Base-by-base conservation (phyloP, 1,140 invertebrate species). In the Pinna nobilis region DNA sequence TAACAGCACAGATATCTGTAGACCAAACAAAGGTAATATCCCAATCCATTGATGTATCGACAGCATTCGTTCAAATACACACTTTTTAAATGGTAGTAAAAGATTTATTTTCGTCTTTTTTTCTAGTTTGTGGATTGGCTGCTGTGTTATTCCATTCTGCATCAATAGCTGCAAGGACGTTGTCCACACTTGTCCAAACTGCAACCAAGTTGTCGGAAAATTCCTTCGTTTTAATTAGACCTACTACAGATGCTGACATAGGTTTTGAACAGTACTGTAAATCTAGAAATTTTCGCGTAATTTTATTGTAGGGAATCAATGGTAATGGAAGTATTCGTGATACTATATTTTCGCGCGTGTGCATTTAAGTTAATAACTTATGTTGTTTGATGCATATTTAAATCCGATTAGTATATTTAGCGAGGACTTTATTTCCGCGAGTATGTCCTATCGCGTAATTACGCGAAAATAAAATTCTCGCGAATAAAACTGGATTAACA, bases 131-230 rank as follows among this genome's bases (percentile, higher is more conserved):
- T 72, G 74, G 57, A 53, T 82, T 37, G 85, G 85, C n/a, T 88
- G 87, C 66, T 88, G 86, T 57, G 69, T 88, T 44, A 87, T 88
- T 51, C 87, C 87, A 25, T 87, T 88, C 79, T 88, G 86, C 72
- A 73, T 86, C 25, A 80, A 86, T 73, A 79, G 78, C 15, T 84
- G 84, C 72, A 86, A 88, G 70, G 87, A 88, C 70, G 84, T 86
- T 0, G 70, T 84, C 51, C 87, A 88, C 74, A 79, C 66, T 28
- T 88, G 87, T 64, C 86, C 87, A 18, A 88, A 87, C 70, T 88
- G 87, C 60, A 66, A 78, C 28, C 79, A 82, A 39, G 73, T 79
- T 28, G 71, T 88, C n/a, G 74, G 71, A 23, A 71, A 82, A 32
- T 86, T 71, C 59, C 82, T 75, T 68, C 78, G 86, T 32, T 84